These are phyloP conservation scores for Boleophthalmus pectinirostris DNA, from an alignment of 2,113 vertebrate species.

Conservation along the genomic window DNA sequence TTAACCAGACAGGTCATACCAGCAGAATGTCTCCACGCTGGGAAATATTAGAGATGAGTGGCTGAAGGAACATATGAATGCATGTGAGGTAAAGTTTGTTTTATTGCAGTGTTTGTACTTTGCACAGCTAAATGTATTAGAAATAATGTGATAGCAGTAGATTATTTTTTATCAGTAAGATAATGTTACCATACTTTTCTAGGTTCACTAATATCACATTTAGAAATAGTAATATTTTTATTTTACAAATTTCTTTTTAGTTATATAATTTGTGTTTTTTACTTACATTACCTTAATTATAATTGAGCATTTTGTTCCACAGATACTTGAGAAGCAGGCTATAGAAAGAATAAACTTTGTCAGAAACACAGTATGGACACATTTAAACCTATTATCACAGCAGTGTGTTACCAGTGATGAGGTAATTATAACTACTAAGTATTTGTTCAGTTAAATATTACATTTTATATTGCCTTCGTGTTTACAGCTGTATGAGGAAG, in stretches of 20 bases:
- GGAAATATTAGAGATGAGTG: conserved; percentile 87
- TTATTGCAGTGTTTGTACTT: background rate
- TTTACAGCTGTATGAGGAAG: conserved; percentile 88
- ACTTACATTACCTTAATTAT: background rate
- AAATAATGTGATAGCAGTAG: too few species aligned
- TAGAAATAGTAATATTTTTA: too few species aligned
- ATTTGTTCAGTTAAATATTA: background rate
- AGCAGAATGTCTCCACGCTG: conserved; percentile 75
- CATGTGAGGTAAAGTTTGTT: conserved; percentile 83
- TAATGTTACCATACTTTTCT: too few species aligned
- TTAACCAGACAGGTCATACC: conserved; percentile 82
- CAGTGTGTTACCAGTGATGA: conserved; percentile 89
- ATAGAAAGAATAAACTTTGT: conserved; percentile 86
- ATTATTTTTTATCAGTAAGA: too few species aligned
- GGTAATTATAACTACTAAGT: conserved; percentile 60
- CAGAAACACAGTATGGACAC: conserved; percentile 89
- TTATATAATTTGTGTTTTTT: background rate
- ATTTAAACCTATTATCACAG: conserved; percentile 91
- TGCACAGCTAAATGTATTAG: too few species aligned
- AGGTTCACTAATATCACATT: too few species aligned
- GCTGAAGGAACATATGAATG: conserved; percentile 85
- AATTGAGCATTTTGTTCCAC: background rate
- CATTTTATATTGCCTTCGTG: conserved; percentile 6
- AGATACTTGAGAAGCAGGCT: conserved; percentile 90
- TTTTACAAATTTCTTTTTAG: too few species aligned